Percentiles rank a stretch among this genome's conserved stretches.
Conservation (phyloP, 1,140 invertebrate genomes). For the Pachypeltis micranthus region DNA sequence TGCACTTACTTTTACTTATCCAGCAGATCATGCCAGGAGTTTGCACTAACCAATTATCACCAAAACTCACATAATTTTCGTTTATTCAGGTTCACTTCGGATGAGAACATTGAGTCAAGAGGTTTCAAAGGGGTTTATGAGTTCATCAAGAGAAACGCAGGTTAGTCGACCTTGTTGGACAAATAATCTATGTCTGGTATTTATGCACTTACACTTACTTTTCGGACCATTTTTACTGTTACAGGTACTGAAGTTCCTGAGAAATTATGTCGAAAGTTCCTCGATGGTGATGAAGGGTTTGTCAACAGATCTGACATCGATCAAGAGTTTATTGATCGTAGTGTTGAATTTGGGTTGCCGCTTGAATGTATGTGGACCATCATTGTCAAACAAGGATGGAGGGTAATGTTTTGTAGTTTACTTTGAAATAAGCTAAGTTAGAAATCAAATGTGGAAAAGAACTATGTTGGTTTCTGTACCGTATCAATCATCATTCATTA, state of each 20-base stretch:
- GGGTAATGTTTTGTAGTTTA: constrained; percentile 39
- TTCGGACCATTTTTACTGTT: too few species aligned
- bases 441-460: too few species aligned
- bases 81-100: constrained; percentile 59
- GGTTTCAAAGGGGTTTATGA: constrained; percentile 71
- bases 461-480: too few species aligned
- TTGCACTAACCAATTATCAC: too few species aligned
- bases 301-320: constrained; percentile 43
- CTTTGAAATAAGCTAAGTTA: too few species aligned
- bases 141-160: constrained; percentile 39
- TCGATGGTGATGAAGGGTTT: constrained; percentile 38
- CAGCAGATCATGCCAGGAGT: too few species aligned
- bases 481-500: too few species aligned
- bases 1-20: too few species aligned
- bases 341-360: constrained; percentile 41
- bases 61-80: too few species aligned
- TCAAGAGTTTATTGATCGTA: constrained; percentile 38
- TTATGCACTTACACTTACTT: not conserved
- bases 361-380: constrained; percentile 75
- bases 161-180: too few species aligned
- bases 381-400: constrained; percentile 49
- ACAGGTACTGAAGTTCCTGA: constrained; percentile 36
- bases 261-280: constrained; percentile 40
- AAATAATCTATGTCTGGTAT: not conserved
- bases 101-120: constrained; percentile 67